Percentiles rank a stretch among this genome's conserved stretches.
Evolutionary conservation across 2,888 invertebrate species (phyloP).

Genomic region (Latrodectus elegans): DNA sequence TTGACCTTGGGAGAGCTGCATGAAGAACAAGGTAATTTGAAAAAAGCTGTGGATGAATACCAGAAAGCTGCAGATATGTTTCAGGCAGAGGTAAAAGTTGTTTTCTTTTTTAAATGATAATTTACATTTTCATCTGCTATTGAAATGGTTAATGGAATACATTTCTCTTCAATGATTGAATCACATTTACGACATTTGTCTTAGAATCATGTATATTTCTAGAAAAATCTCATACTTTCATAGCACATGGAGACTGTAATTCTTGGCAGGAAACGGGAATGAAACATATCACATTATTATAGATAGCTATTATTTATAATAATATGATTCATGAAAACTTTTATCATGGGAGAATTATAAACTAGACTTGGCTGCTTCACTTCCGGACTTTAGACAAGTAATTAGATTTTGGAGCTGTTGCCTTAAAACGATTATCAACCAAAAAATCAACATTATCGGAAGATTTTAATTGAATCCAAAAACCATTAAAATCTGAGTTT

Average conservation of each 20-base stretch:
- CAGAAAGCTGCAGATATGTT: constrained; percentile 78
- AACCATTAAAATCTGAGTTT: too few relatives aligned
- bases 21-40: constrained; percentile 75
- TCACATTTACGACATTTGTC: neutral
- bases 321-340: too few relatives aligned
- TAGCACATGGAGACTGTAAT: neutral
- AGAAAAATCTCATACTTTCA: neutral
- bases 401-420: too few relatives aligned
- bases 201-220: neutral
- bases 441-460: too few relatives aligned
- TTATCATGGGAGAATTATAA: too few relatives aligned
- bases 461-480: too few relatives aligned
- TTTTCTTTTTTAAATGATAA: neutral
- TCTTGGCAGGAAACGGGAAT: neutral
- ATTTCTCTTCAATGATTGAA: neutral
- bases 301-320: too few relatives aligned
- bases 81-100: constrained; percentile 76
- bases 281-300: too few relatives aligned
- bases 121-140: neutral
- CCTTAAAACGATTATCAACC: too few relatives aligned
- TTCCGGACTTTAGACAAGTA: too few relatives aligned
- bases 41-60: constrained; percentile 77
- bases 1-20: constrained; percentile 78
- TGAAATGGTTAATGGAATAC: neutral
- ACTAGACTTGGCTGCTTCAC: too few relatives aligned